phyloP scores from a whole-genome alignment of 2,113 vertebrate genomes.

The Pristiophorus japonicus region DNA sequence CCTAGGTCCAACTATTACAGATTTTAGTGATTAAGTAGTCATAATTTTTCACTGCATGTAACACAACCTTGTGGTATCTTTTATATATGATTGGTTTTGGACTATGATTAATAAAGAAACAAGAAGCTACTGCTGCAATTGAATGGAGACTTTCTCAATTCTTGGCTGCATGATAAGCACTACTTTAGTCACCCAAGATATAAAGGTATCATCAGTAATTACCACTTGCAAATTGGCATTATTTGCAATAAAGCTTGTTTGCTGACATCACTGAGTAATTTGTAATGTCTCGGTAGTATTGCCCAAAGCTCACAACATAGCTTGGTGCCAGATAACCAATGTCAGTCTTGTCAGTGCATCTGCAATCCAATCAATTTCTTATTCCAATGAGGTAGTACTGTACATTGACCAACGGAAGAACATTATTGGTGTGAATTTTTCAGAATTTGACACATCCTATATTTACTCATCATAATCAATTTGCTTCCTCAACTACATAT shows the following conservation, averaged over 20 bases:
- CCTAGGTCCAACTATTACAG: neutral
- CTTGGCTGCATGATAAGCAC: neutral
- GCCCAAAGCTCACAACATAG: neutral
- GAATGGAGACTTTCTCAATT: neutral
- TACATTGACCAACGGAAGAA: neutral
- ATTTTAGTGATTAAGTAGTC: neutral
- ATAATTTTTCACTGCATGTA: slow-evolving; percentile 6
- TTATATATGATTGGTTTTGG: neutral
- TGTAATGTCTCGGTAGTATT: neutral
- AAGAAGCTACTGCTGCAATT: neutral
- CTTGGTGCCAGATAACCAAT: neutral
- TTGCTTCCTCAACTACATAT: neutral
- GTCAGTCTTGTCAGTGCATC: neutral
- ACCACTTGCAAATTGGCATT: neutral
- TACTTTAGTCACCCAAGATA: neutral
- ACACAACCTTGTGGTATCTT: neutral
- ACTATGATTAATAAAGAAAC: neutral
- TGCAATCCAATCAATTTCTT: neutral
- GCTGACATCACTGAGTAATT: neutral
- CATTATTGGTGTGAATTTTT: neutral
- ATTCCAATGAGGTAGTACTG: neutral
- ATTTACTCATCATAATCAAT: neutral
- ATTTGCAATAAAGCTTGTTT: neutral
- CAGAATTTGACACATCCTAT: neutral
- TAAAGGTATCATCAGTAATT: neutral